Evolutionary conservation across 2,888 invertebrate species (phyloP), one percentile per base, ranked within the genome.

Genomic region (Cosmopolites sordidus): DNA sequence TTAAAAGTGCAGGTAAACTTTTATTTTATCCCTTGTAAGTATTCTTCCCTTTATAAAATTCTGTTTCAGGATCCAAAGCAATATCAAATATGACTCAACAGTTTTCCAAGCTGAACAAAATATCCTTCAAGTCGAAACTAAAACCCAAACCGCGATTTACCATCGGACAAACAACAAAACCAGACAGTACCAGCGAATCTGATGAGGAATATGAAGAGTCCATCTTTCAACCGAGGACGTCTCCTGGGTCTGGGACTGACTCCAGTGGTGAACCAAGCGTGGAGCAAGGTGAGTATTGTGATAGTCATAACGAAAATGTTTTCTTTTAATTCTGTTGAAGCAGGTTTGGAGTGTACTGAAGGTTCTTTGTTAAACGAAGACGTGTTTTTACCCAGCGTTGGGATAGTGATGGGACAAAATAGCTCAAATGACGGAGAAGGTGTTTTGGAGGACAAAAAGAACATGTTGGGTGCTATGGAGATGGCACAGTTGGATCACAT

Each of bases 21-120:
- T n/a, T n/a, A n/a, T n/a, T n/a, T n/a, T 22, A 22, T 22, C 22
- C 22, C 22, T n/a, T n/a, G n/a, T n/a, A n/a, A n/a, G n/a, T n/a
- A 8, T 22, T 22, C 22, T 22, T 5, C 3, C 8, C 3, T 22
- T 5, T 22, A 8, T 22, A 22, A 5, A 22, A 22, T 8, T 5
- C 33, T 75, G 58, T 70, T 33, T 33, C 12, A 86, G 91, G 91
- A 66, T 85, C 89, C 6, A 91, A 91, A 76, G 92, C 92, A 43
- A 75, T 92, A 52, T 88, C 82, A 58, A 92, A 92, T 69, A 86
- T 92, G 78, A 83, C 88, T 0, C 91, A 90, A 60, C 91, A 92
- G 68, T 89, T 93, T 73, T 89, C 88, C 53, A 91, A 89, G 71
- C 73, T 92, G 33, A 89, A 89, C 69, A 85, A 85, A 64, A 75